Evolutionary conservation across 1,140 invertebrate species (phyloP).

Genomic region (Drosophila miranda): DNA sequence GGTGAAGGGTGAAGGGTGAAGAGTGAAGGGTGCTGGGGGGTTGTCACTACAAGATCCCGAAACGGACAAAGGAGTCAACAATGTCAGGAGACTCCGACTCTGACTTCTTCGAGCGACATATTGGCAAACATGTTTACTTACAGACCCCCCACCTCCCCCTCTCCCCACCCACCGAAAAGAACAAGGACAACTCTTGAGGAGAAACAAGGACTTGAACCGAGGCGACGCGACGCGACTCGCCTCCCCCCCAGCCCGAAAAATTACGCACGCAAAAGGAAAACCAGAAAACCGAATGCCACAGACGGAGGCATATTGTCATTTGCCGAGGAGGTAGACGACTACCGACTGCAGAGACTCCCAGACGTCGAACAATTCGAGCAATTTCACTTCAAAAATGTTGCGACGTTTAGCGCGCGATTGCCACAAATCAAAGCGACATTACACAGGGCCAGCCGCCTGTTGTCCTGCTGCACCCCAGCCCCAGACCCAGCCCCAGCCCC

Average conservation of each 20-base stretch:
- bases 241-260: constrained; percentile 11
- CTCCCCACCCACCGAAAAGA: constrained; percentile 28
- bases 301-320: constrained; percentile 57
- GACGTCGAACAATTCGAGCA: constrained; percentile 71
- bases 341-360: not conserved
- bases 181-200: constrained; percentile 47
- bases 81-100: constrained; percentile 15
- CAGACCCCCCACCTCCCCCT: constrained; percentile 17
- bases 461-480: constrained; percentile 8
- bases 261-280: constrained; percentile 3
- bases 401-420: constrained; percentile 77
- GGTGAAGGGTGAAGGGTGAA: no score
- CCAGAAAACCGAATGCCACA: constrained; percentile 4
- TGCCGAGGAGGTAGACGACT: constrained; percentile 16
- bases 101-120: constrained; percentile 50
- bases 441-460: constrained; percentile 19
- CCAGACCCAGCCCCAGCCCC: no score
- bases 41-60: constrained; percentile 4
- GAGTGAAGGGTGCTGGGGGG: not conserved
- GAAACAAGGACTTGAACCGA: constrained; percentile 18
- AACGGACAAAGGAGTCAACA: constrained; percentile 41
- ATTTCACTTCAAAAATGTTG: constrained; percentile 76
- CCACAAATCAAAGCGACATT: constrained; percentile 78
- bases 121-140: constrained; percentile 76
- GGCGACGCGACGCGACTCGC: constrained; percentile 9